phyloP scores from a whole-genome alignment of 2,888 invertebrate genomes.

The Pemphredon lugubris region DNA sequence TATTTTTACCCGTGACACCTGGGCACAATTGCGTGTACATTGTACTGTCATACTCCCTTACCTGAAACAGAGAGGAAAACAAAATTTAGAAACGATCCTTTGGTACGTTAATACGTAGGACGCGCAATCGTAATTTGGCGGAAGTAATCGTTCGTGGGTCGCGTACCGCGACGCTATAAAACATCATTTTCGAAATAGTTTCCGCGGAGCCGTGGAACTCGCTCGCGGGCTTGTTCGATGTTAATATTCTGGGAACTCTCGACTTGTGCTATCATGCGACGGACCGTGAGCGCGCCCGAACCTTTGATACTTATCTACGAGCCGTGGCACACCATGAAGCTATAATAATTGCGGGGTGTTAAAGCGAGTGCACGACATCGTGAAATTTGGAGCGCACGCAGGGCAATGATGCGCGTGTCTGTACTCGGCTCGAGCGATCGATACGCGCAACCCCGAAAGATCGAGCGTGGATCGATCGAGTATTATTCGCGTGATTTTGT shows the following conservation, averaged over 20 bases:
- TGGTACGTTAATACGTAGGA: neutral
- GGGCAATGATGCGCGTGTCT: neutral
- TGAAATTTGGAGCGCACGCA: neutral
- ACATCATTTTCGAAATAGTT: no score
- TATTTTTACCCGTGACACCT: no score
- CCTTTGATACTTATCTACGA: constrained; percentile 28
- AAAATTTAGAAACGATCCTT: neutral
- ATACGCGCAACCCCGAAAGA: neutral
- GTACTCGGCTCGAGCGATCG: neutral
- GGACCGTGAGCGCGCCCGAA: constrained; percentile 14
- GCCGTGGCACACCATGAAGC: neutral
- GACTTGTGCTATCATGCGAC: constrained; percentile 25
- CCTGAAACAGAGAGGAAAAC: constrained; percentile 21
- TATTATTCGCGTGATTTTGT: no score
- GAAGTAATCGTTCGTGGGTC: no score
- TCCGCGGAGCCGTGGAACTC: neutral
- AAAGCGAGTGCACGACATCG: neutral
- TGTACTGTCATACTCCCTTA: no score
- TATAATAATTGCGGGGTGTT: neutral
- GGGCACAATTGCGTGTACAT: no score
- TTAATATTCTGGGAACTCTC: neutral
- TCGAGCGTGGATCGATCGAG: no score
- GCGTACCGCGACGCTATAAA: no score
- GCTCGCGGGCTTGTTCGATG: neutral
- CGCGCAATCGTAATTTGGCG: neutral